Evolutionary conservation across 2,888 invertebrate genomes (phyloP), one percentile per base, ranked within the genome.

Genomic region (Drosophila niveifrons): DNA sequence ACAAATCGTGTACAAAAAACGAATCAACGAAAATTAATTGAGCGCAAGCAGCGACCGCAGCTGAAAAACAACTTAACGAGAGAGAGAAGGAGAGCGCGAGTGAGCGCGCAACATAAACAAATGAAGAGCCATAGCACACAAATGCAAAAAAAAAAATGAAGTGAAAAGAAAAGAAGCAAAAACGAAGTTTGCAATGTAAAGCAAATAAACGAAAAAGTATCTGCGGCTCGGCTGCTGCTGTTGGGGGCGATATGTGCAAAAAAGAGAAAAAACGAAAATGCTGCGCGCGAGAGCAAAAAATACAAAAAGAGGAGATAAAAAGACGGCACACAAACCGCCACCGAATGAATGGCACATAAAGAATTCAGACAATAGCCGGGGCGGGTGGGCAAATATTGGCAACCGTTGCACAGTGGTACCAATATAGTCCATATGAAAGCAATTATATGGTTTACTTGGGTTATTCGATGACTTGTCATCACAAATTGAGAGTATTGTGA

Each of bases 1-100:
- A 61, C 47, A 52, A 17, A 55, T 34, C 57, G 47, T 53, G 64
- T 66, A 80, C 68, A 83, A 80, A 88, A 84, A 88, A 81, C 82
- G 82, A 88, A 86, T 86, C 81, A 86, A 86, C 83, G 86, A 88
- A 84, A 85, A 72, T 85, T 85, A 85, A 85, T 85, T 85, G 85
- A 85, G 85, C 89, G 85, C 80, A 59, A 88, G 85, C 80, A 82
- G 78, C 71, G 78, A 69, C 70, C 75, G 72, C 75, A 72, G 57
- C 66, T 61, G 53, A 71, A 69, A 48, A n/a, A 43, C 43, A 43
- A 34, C 17, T 13, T 39, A 64, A 69, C 31, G 31, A 31, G 69
- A 75, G 43, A 64, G 46, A 56, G 58, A 43, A 56, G 59, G 67
- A 55, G 53, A 56, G 70, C 74, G 75, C 55, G 69, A 86, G 81